A percentile compares a stretch with the other conserved stretches of the same genome.
These are phyloP conservation scores for Chamaetylas fuelleborni DNA, from an alignment of 2,113 vertebrate species.

Conservation along the genomic window DNA sequence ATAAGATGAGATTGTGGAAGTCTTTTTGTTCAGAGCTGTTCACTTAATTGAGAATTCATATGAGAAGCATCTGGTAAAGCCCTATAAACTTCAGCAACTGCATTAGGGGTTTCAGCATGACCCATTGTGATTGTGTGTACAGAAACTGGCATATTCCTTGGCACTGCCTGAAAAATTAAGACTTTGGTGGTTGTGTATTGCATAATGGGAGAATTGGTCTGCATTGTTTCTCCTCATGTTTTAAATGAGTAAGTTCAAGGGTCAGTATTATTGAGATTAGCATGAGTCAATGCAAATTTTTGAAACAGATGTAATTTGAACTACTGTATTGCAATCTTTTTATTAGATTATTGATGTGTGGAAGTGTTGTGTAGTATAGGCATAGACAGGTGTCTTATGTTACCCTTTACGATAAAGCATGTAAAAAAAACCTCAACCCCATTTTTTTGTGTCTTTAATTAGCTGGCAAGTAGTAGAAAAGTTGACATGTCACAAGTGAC, in stretches of 20 bases:
- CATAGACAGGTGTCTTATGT: not conserved
- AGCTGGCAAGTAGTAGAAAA: not conserved
- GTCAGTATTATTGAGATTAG: not conserved
- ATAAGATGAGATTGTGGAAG: not conserved
- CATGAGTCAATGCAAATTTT: not conserved
- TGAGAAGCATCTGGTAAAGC: not conserved
- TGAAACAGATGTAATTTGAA: not conserved
- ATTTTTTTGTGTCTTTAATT: accelerated
- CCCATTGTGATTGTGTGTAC: not conserved
- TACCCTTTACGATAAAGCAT: not conserved
- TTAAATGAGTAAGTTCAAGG: not conserved
- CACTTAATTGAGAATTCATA: not conserved
- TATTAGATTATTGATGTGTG: not conserved
- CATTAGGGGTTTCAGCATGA: not conserved
- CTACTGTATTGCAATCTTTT: not conserved
- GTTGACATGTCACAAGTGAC: not conserved
- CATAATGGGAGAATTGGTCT: not conserved
- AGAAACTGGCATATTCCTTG: not conserved
- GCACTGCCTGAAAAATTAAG: not conserved
- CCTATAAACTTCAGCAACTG: not conserved
- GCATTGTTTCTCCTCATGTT: not conserved
- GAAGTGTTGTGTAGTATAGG: not conserved
- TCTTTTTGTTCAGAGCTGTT: not conserved
- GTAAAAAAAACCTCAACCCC: accelerated
- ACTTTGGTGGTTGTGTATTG: not conserved